Evolutionary conservation across 2,113 vertebrate species (phyloP).

Genomic region (Chaetodon trifascialis): DNA sequence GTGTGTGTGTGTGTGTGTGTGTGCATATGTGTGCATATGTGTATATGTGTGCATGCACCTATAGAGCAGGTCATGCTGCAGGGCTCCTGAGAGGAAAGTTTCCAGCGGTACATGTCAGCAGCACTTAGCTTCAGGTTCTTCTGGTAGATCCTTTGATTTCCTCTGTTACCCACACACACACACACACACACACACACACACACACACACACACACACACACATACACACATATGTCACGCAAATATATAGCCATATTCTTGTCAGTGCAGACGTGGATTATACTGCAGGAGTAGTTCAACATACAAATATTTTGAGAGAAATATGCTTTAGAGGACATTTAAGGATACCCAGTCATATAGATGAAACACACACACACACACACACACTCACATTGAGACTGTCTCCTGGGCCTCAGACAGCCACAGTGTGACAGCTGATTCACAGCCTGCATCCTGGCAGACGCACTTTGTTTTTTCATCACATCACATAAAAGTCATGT

Average conservation of each 20-base stretch:
- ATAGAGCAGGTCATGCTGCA: slow-evolving; percentile 98
- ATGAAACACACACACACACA: slow-evolving; percentile 2
- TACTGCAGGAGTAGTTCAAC: not conserved
- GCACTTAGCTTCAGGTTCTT: slow-evolving; percentile 94
- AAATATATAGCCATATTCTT: not conserved
- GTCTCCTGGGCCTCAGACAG: slow-evolving; percentile 15
- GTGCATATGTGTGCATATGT: too few relatives aligned
- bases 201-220: slow-evolving; percentile 20
- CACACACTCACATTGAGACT: not conserved
- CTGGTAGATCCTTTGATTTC: slow-evolving; percentile 89
- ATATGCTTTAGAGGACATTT: slow-evolving; percentile 25
- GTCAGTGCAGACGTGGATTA: not conserved
- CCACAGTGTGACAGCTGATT: slow-evolving; percentile 55
- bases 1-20: slow-evolving; percentile 15
- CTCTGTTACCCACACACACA: slow-evolving; percentile 80
- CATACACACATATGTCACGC: not conserved
- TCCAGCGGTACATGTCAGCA: slow-evolving; percentile 99
- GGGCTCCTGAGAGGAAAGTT: slow-evolving; percentile 96
- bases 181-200: slow-evolving; percentile 13
- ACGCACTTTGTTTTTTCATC: slow-evolving; percentile 52
- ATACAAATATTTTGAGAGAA: not conserved
- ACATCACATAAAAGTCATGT: slow-evolving; percentile 56
- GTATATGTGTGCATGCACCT: slow-evolving; percentile 79
- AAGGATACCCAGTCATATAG: not conserved
- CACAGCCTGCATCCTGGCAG: slow-evolving; percentile 36